Evolutionary conservation across 2,888 invertebrate genomes (phyloP), one percentile per base, ranked within the genome.

Genomic region (Digitonthophagus gazella): DNA sequence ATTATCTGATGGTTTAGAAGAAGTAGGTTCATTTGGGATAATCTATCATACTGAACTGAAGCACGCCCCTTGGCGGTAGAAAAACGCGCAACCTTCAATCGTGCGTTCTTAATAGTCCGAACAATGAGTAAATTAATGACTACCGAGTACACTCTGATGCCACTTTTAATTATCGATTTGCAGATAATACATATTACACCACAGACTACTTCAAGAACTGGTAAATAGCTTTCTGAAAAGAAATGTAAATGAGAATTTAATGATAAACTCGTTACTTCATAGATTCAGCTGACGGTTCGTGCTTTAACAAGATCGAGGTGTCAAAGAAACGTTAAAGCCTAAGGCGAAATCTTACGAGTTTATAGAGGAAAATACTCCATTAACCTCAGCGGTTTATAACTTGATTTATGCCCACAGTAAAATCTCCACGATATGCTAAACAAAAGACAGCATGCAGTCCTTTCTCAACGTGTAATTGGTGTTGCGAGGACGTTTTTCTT

Each of bases 1-100:
- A 61, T 61, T 61, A 61, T 61, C 61, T 18, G 61, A 61, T 61
- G 61, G 19, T 61, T 61, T 61, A 61, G 61, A 61, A 61, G 61
- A 61, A 61, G 20, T 61, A 18, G 61, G 20, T 20, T 61, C 61
- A 61, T 61, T 61, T 61, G 6, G 61, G 61, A 61, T 61, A 61
- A 61, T 61, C 20, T 61, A 61, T 61, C 61, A 61, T 61, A 19
- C 58, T 6, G 16, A 20, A 61, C 19, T 19, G 16, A 61, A 18
- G 18, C 16, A 61, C 61, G 61, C 61, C 61, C 19, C 61, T 20
- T 61, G 18, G n/a, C 61, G 15, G 8, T 18, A 20, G 18, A 61
- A 58, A 61, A 61, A 19, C 16, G 19, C 18, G 18, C 18, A 61
- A 61, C 61, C 61, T 61, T 19, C 61, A 61, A 61, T 61, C 61